Base-by-base conservation (phyloP, 2,113 vertebrate genomes). In the Antennarius striatus region DNA sequence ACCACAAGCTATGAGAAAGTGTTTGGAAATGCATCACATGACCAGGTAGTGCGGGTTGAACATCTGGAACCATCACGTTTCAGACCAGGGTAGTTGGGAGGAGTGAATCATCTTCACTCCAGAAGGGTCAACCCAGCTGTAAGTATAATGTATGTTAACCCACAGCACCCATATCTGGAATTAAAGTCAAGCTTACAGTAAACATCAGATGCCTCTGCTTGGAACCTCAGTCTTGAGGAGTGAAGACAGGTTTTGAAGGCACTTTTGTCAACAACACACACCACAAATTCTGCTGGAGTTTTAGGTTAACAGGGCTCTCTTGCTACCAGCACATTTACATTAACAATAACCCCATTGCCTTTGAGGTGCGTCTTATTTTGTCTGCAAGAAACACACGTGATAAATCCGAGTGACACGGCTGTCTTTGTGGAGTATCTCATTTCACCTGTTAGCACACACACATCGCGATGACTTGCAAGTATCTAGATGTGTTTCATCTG, bases 361-460 rank as follows among this genome's bases (percentile, higher is more conserved):
- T 22, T 22, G 22, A 22, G 22, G 22, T 22, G 22, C 22, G 22
- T 22, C 22, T 22, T 22, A 22, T 22, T 22, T 22, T 22, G 22
- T 22, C 22, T 22, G 22, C 22, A 22, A 22, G 36, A 54, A 32
- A 4, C 56, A 29, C 49, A 43, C 13, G 48, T 51, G 4, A 79
- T 83, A 82, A 80, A 83, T 83, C 71, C 56, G 73, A 78, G 16
- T 71, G 73, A 75, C 67, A 69, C 10, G 28, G 46, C 54, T 70
- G 71, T 75, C 84, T 80, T 70, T 75, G 71, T 56, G 58, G 67
- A 75, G 73, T 81, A 81, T 87, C 75, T 78, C 17, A 54, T 87
- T 84, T 84, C 81, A 70, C 77, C 52, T 79, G 72, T 79, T 79
- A 75, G 67, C 29, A 56, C 16, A 49, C 36, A 53, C 6, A 50